Evolutionary conservation across 2,888 invertebrate genomes (phyloP).

Genomic region (Dermolepida albohirtum): DNA sequence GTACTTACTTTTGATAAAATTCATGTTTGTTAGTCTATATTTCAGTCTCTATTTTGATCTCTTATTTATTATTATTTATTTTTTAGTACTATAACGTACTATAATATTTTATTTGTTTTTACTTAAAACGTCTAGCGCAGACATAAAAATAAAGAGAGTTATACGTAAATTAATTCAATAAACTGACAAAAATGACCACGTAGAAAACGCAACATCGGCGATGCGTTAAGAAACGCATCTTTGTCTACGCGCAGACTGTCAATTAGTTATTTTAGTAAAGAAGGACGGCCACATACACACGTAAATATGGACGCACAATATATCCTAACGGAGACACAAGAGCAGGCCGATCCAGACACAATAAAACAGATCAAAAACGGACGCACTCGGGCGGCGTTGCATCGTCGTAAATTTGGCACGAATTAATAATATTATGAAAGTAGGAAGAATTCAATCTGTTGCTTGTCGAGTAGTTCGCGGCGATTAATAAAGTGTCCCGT

Average conservation of each 20-base stretch:
- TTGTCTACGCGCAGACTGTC: not conserved
- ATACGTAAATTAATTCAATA: no score
- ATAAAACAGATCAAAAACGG: slow-evolving; percentile 36
- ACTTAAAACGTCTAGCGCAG: no score
- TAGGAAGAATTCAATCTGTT: slow-evolving; percentile 51
- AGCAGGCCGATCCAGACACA: slow-evolving; percentile 20
- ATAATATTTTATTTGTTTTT: no score
- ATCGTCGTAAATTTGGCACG: slow-evolving; percentile 46
- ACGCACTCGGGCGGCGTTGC: slow-evolving; percentile 12
- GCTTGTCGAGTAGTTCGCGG: slow-evolving; percentile 48
- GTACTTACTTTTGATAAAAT: no score
- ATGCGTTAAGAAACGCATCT: slow-evolving; percentile 1
- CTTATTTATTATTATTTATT: no score
- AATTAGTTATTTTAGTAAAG: slow-evolving; percentile 16
- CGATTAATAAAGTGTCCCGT: slow-evolving; percentile 49
- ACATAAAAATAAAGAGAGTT: no score
- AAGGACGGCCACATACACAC: slow-evolving; percentile 7
- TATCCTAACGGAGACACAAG: not conserved
- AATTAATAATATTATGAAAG: slow-evolving; percentile 51
- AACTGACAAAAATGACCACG: no score
- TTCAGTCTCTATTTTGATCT: no score
- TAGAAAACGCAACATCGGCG: no score
- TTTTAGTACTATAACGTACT: no score
- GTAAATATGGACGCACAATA: no score
- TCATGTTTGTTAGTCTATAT: no score